Base-by-base conservation (phyloP, 2,888 invertebrate genomes). In the Drosophila leonis region DNA sequence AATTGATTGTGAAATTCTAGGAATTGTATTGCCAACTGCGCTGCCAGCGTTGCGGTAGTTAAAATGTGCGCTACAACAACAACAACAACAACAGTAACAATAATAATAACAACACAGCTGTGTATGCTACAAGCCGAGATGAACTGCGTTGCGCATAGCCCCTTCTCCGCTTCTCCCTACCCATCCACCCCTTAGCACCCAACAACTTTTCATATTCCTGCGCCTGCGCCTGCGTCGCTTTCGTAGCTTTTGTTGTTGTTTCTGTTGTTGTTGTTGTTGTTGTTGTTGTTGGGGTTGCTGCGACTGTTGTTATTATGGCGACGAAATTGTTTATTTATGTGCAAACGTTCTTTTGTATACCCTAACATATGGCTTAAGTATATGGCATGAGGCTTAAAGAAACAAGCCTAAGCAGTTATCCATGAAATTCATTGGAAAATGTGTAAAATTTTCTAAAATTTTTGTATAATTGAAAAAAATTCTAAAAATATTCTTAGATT, bases 1-100 rank as follows among this genome's bases (percentile, higher is more conserved):
- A 71, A 75, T 75, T 77, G 63, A 69, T 86, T 90, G 88, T 90
- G 88, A 86, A 86, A 90, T 86, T 86, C 86, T 73, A 78, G 68
- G 70, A 75, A 75, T 33, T 67, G 71, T 63, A 64, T 65, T 35
- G 77, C 59, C 44, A 39, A 48, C 61, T 60, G 61, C 65, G 62
- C 73, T 31, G 65, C 41, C 29, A 51, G 48, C 46, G 52, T 66
- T 57, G 63, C 57, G 62, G 68, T 63, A 78, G 79, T 74, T 76
- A 72, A 72, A 80, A 69, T 76, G 72, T 62, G 68, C 73, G 80
- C 80, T 66, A 80, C 68, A 49, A 59, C 65, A 49, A 29, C 49
- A 66, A 69, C 20, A 62, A 48, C n/a, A 44, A 55, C 24, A 63
- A 39, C 15, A 62, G 7, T 12, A 18, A 18, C 9, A 61, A n/a